These are phyloP conservation scores for Geophilus truncorum DNA, from an alignment of 2,888 invertebrate genomes.

Conservation along the genomic window DNA sequence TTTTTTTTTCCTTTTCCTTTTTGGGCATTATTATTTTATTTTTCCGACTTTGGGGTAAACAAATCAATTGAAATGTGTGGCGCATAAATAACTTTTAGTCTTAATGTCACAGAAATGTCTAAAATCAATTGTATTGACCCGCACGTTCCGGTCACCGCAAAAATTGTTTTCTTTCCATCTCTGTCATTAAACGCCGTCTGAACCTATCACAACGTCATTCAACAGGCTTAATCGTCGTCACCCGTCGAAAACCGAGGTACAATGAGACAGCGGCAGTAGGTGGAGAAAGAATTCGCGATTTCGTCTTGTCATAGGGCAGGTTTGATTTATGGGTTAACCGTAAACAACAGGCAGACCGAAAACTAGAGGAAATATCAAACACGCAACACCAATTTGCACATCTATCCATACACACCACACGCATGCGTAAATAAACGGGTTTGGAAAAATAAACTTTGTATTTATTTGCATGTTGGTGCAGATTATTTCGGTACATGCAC, in stretches of 20 bases:
- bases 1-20: too few relatives aligned
- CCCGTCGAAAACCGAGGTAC: neutral
- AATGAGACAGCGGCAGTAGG: neutral
- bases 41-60: neutral
- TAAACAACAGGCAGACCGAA: slow-evolving; percentile 27
- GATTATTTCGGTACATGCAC: slow-evolving; percentile 18
- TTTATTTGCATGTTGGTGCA: slow-evolving; percentile 22
- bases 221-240: slow-evolving; percentile 9
- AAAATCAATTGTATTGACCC: neutral
- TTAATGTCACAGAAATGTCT: neutral
- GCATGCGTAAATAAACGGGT: slow-evolving; percentile 12
- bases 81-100: neutral
- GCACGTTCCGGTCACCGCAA: neutral
- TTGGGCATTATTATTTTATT: too few relatives aligned
- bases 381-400: slow-evolving; percentile 24
- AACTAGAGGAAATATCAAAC: slow-evolving; percentile 21
- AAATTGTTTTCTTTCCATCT: neutral
- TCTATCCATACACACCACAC: neutral
- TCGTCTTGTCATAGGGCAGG: neutral
- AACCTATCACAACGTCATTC: neutral
- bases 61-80: neutral
- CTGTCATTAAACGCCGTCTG: neutral
- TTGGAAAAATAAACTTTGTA: neutral
- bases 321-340: slow-evolving; percentile 18
- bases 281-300: neutral